A percentile compares a stretch with the other conserved stretches of the same genome.
phyloP scores from a whole-genome alignment of 1,140 invertebrate species.

The Rhopalosiphum padi region DNA sequence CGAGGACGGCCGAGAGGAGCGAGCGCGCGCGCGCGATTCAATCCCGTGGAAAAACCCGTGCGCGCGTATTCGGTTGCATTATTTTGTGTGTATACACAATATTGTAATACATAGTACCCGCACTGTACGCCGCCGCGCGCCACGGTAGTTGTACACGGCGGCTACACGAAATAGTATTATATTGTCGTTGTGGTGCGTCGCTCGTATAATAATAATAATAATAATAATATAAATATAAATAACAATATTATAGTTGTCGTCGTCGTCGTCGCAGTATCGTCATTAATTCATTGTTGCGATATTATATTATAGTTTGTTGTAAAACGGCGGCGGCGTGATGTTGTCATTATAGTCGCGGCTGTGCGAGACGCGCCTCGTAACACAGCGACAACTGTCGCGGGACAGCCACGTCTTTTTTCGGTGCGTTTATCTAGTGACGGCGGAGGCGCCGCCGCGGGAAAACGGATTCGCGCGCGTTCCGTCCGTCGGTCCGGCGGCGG shows the following conservation, averaged over 20 bases:
- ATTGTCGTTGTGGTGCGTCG: background rate
- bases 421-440: background rate
- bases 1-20: background rate
- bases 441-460: background rate
- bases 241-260: background rate
- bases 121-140: slow-evolving; percentile 22
- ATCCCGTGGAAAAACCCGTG: slow-evolving; percentile 44
- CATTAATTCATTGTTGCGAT: background rate
- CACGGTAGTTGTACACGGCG: background rate
- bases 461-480: background rate
- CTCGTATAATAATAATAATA: background rate
- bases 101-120: background rate
- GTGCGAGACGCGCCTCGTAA: no score
- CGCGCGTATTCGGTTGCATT: background rate
- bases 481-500: background rate
- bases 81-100: background rate
- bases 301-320: background rate
- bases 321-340: background rate
- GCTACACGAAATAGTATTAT: background rate
- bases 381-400: background rate
- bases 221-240: background rate
- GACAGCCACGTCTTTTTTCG: background rate
- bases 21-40: background rate
- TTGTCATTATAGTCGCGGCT: background rate
- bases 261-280: background rate